These are phyloP conservation scores for Pithys albifrons DNA, from an alignment of 2,113 vertebrate genomes.

Conservation along the genomic window DNA sequence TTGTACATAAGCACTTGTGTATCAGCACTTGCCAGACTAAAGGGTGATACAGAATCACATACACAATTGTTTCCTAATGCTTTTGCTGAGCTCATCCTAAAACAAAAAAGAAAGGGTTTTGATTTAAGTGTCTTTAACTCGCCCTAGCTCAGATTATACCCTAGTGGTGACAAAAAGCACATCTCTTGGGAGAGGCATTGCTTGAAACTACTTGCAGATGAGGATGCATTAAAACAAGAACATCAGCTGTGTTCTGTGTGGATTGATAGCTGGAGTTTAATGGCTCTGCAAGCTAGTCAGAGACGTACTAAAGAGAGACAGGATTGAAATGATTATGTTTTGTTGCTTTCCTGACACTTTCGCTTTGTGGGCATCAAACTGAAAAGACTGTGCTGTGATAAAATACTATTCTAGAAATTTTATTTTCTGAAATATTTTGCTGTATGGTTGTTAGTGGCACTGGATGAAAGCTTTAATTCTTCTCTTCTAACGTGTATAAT, in stretches of 20 bases:
- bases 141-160: not conserved
- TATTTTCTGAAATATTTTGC: not conserved
- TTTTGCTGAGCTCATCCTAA: slow-evolving; percentile 1
- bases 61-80: not conserved
- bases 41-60: not conserved
- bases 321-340: not conserved
- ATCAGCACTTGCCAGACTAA: not conserved
- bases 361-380: not conserved
- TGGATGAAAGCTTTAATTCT: not conserved
- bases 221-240: slow-evolving; percentile 40
- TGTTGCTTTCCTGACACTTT: not conserved
- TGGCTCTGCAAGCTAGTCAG: slow-evolving; percentile 63
- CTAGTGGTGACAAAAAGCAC: not conserved
- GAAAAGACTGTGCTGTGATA: not conserved
- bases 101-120: not conserved
- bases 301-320: not conserved
- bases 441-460: not conserved
- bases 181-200: slow-evolving; percentile 21
- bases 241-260: slow-evolving; percentile 65
- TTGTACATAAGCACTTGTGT: rapidly evolving
- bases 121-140: slow-evolving; percentile 25
- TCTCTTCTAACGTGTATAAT: not conserved
- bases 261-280: slow-evolving; percentile 25
- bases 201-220: slow-evolving; percentile 40
- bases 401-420: not conserved